A percentile compares a stretch with the other conserved stretches of the same genome.
Evolutionary conservation across 2,797 vertebrate genomes (phyloP).

Genomic region (Sebastes melanostomus): DNA sequence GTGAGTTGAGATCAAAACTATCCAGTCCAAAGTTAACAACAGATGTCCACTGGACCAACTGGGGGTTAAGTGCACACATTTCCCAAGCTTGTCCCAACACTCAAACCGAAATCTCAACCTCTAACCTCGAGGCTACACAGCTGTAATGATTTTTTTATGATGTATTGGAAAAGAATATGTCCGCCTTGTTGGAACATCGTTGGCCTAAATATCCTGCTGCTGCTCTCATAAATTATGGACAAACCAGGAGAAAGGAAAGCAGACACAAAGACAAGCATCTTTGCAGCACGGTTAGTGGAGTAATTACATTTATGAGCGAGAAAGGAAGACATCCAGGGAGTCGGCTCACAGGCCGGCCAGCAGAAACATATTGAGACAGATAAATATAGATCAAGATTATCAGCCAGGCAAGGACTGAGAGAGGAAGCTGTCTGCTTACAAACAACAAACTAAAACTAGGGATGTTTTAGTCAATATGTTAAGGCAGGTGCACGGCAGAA

Average conservation of each 20-base stretch:
- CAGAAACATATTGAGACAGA: slow-evolving; percentile 27
- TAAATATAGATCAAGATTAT: slow-evolving; percentile 22
- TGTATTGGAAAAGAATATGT: not conserved
- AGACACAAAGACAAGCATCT: slow-evolving; percentile 26
- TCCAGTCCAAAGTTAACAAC: not conserved
- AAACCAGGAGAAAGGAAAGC: slow-evolving; percentile 19
- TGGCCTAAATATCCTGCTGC: not conserved
- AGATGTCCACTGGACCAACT: not conserved
- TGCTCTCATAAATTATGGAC: slow-evolving; percentile 52
- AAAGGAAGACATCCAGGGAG: slow-evolving; percentile 22
- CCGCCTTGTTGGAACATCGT: slow-evolving; percentile 18
- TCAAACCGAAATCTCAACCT: not conserved
- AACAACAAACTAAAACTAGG: not conserved
- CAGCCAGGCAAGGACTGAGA: not conserved
- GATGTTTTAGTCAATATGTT: slow-evolving; percentile 30
- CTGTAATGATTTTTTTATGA: slow-evolving; percentile 31
- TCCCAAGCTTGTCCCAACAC: not conserved
- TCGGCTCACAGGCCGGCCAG: not conserved
- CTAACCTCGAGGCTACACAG: not conserved
- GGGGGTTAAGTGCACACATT: not conserved
- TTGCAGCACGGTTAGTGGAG: slow-evolving; percentile 16
- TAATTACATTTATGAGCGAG: slow-evolving; percentile 53
- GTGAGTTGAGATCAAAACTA: not conserved
- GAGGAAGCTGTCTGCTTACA: not conserved
- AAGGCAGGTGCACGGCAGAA: slow-evolving; percentile 40